Percentiles rank a stretch among this genome's conserved stretches.
Conservation (phyloP, 2,888 invertebrate species). For the Peribatodes rhomboidaria region DNA sequence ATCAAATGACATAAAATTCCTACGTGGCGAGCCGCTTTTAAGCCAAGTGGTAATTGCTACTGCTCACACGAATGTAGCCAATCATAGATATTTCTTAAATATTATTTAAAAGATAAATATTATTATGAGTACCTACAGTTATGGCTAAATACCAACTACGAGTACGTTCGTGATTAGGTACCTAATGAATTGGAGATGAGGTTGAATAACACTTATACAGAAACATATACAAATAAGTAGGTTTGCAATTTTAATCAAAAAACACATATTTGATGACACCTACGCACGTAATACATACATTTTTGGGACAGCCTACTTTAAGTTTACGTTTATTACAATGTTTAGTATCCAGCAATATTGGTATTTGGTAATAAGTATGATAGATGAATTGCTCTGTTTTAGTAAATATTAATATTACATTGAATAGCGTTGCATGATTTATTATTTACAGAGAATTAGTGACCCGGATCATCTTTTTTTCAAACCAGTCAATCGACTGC, state of each 20-base stretch:
- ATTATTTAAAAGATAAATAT: no score
- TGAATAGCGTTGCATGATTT: background rate
- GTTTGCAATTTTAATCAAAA: no score
- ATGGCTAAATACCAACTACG: no score
- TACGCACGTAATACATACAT: background rate
- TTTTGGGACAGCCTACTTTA: background rate
- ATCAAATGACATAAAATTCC: constrained; percentile 16
- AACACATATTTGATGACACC: background rate
- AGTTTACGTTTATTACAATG: background rate
- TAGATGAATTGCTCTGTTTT: no score
- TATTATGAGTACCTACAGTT: background rate
- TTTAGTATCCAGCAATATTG: no score
- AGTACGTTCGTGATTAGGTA: background rate
- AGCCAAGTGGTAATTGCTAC: constrained; percentile 11
- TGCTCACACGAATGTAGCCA: constrained; percentile 2
- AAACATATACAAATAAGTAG: no score
- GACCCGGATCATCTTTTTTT: background rate
- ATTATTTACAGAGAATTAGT: background rate
- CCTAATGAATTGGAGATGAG: no score
- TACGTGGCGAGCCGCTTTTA: constrained; percentile 11
- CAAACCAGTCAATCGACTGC: background rate
- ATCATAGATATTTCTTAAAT: background rate
- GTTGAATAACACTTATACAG: no score
- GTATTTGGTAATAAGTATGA: no score
- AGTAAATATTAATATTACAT: no score